Conservation (phyloP, 2,797 vertebrate species). For the Lateolabrax maculatus region DNA sequence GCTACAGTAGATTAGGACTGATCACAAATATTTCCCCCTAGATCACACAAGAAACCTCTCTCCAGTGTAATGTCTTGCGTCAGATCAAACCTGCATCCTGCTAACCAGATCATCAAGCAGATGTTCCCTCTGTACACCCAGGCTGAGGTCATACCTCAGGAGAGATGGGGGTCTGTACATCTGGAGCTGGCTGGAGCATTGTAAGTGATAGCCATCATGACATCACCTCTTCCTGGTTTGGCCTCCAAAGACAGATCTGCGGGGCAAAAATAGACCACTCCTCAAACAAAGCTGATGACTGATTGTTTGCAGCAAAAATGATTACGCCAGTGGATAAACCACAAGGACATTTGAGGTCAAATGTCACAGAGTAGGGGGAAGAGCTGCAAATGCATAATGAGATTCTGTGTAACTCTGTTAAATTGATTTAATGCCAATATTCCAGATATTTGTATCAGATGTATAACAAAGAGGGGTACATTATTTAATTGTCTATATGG, state of each 20-base stretch:
- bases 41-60: slow-evolving; percentile 25
- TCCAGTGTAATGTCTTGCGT: slow-evolving; percentile 48
- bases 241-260: slow-evolving; percentile 85
- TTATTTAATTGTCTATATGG: slow-evolving; percentile 9
- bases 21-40: slow-evolving; percentile 14
- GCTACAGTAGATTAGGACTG: not conserved
- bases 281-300: slow-evolving; percentile 81
- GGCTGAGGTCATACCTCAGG: slow-evolving; percentile 93
- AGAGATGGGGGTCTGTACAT: slow-evolving; percentile 80
- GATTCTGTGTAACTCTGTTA: slow-evolving; percentile 5
- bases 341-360: slow-evolving; percentile 45
- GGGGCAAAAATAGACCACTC: slow-evolving; percentile 82
- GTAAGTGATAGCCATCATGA: slow-evolving; percentile 95
- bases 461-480: not conserved
- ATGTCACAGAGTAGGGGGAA: slow-evolving; percentile 39
- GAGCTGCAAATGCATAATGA: slow-evolving; percentile 24
- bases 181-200: slow-evolving; percentile 87
- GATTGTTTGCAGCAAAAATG: slow-evolving; percentile 73
- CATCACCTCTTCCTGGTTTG: slow-evolving; percentile 94
- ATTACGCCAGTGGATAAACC: slow-evolving; percentile 55
- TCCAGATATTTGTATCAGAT: slow-evolving; percentile 18
- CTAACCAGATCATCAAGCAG: slow-evolving; percentile 85
- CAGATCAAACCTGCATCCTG: slow-evolving; percentile 77
- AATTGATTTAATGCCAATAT: slow-evolving; percentile 16
- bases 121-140: slow-evolving; percentile 89